Percentiles rank a stretch among this genome's conserved stretches.
Conservation (phyloP, 2,888 invertebrate species). For the Lathronympha strigana region DNA sequence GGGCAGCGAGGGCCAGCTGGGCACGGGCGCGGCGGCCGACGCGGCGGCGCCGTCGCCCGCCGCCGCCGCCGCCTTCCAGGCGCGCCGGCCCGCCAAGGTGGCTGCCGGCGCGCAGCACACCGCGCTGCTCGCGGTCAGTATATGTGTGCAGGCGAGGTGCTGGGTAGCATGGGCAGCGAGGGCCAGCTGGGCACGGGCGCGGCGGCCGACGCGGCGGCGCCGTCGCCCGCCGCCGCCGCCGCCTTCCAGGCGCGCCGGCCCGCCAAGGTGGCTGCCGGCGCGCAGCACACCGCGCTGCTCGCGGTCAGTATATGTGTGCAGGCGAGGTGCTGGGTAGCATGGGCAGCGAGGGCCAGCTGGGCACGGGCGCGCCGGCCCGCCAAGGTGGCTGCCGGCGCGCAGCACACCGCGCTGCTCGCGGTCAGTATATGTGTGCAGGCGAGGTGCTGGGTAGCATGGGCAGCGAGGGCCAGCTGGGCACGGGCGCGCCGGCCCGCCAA, state of each 20-base stretch:
- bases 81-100: constrained; percentile 80
- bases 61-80: constrained; percentile 34
- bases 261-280: neutral
- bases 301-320: neutral
- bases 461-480: too few species aligned
- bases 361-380: neutral
- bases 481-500: neutral
- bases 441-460: too few species aligned
- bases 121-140: constrained; percentile 70
- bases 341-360: too few species aligned
- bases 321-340: neutral
- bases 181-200: too few species aligned
- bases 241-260: neutral
- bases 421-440: too few species aligned
- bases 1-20: too few species aligned
- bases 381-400: neutral
- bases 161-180: too few species aligned
- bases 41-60: constrained; percentile 56
- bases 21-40: too few species aligned
- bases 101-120: constrained; percentile 95
- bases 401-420: neutral
- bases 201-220: too few species aligned
- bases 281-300: neutral
- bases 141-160: too few species aligned
- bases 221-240: constrained; percentile 74